phyloP scores from a whole-genome alignment of 2,888 invertebrate genomes.

The Phyto melanocephala region DNA sequence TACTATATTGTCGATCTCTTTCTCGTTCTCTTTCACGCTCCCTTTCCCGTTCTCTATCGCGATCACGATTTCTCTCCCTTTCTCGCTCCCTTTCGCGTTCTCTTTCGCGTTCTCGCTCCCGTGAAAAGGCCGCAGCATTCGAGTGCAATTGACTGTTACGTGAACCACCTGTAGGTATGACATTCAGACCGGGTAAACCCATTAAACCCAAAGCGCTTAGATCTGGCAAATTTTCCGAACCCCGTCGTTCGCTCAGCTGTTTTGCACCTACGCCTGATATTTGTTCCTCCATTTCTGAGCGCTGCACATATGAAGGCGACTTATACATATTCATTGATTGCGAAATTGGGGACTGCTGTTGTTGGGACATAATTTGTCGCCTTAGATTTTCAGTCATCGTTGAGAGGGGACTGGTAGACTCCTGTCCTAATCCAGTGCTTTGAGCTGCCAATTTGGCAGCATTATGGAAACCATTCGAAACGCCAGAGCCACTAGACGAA shows the following conservation, averaged over 20 bases:
- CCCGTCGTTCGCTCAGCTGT: constrained; percentile 66
- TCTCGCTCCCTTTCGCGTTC: constrained; percentile 69
- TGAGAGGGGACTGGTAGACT: constrained; percentile 73
- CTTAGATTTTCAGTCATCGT: constrained; percentile 76
- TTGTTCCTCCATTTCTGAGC: constrained; percentile 77
- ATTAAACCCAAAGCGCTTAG: constrained; percentile 74
- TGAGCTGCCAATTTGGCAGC: constrained; percentile 70
- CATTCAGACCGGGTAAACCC: constrained; percentile 76
- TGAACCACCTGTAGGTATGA: constrained; percentile 71
- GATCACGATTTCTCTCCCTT: constrained; percentile 68
- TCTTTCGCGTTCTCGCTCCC: constrained; percentile 68
- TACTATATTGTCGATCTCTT: constrained; percentile 73
- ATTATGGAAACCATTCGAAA: constrained; percentile 74
- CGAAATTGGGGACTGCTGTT: constrained; percentile 74
- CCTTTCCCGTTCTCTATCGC: constrained; percentile 66
- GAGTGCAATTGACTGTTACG: constrained; percentile 69
- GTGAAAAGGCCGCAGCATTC: constrained; percentile 69
- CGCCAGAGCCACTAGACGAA: constrained; percentile 69
- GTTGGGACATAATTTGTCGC: constrained; percentile 76
- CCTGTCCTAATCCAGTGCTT: constrained; percentile 71
- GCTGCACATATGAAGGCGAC: constrained; percentile 76
- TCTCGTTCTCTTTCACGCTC: constrained; percentile 72
- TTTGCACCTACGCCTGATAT: constrained; percentile 70
- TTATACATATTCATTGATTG: constrained; percentile 77
- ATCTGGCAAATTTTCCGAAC: constrained; percentile 75